A percentile compares a stretch with the other conserved stretches of the same genome.
Evolutionary conservation across 92 coral and sea anemone genomes (phyloP).

Genomic region (Heliopora coerulea): DNA sequence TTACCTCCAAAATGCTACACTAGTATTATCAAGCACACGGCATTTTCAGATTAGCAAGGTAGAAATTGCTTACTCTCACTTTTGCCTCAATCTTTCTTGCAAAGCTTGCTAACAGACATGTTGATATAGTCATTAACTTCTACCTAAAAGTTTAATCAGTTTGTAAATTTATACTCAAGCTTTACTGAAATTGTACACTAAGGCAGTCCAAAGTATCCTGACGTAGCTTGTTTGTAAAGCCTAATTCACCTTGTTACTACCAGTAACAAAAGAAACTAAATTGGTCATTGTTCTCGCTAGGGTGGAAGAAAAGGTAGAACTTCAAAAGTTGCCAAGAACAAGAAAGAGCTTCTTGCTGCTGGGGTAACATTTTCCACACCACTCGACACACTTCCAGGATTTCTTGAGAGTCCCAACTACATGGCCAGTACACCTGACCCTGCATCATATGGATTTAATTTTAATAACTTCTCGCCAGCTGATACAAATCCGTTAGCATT

Average conservation of each 20-base stretch:
- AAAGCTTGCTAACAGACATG: background rate
- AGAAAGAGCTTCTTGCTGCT: slow-evolving; percentile 84
- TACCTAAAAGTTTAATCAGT: too few relatives aligned
- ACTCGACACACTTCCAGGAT: slow-evolving; percentile 64
- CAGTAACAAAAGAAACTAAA: too few relatives aligned
- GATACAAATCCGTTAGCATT: slow-evolving; percentile 44
- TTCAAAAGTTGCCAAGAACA: slow-evolving; percentile 40
- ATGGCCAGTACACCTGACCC: slow-evolving; percentile 89
- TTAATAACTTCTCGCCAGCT: slow-evolving; percentile 17
- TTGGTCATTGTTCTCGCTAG: slow-evolving; percentile 6
- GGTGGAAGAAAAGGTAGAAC: slow-evolving; percentile 44
- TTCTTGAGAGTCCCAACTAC: slow-evolving; percentile 75
- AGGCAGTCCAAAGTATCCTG: too few relatives aligned
- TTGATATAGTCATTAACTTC: too few relatives aligned
- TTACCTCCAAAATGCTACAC: background rate
- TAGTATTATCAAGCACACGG: slow-evolving; percentile 7
- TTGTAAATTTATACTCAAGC: too few relatives aligned
- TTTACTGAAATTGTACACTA: too few relatives aligned
- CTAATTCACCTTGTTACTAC: too few relatives aligned
- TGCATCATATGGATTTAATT: slow-evolving; percentile 45
- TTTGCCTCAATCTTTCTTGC: background rate
- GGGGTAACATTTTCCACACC: slow-evolving; percentile 87
- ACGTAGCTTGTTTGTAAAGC: too few relatives aligned
- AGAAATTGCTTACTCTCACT: background rate
- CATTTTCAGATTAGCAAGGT: slow-evolving; percentile 16